These are phyloP conservation scores for Emydura subglobosa DNA, from an alignment of 2,113 vertebrate species.

Conservation along the genomic window DNA sequence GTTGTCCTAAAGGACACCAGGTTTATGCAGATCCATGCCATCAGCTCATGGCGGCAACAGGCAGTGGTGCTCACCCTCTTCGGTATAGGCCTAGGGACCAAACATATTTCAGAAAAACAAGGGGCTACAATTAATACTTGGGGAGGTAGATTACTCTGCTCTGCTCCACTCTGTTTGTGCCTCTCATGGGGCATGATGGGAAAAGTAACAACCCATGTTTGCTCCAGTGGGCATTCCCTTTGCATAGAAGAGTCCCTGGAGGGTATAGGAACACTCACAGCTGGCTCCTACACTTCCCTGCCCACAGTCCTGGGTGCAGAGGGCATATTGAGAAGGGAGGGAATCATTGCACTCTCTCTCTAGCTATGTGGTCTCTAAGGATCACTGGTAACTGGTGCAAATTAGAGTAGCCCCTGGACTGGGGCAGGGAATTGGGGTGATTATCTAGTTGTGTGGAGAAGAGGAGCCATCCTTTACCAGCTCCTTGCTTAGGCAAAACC, in stretches of 20 bases:
- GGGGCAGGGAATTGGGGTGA: background rate
- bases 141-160: background rate
- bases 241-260: too few relatives aligned
- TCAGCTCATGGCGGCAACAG: fast-evolving
- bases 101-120: background rate
- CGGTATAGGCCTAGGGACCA: background rate
- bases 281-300: too few relatives aligned
- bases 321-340: background rate
- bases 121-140: background rate
- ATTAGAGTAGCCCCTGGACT: fast-evolving
- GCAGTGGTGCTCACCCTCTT: background rate
- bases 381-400: fast-evolving
- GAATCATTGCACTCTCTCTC: background rate
- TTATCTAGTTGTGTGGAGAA: fast-evolving
- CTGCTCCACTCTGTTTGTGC: background rate
- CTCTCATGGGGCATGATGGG: fast-evolving
- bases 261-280: too few relatives aligned
- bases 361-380: background rate
- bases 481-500: background rate
- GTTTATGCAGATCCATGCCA: background rate
- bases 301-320: too few relatives aligned
- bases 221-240: background rate
- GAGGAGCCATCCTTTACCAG: background rate
- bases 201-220: background rate
- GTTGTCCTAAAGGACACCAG: background rate